Evolutionary conservation across 2,113 vertebrate species (phyloP), one percentile per base, ranked within the genome.

Genomic region (Vulpes ferrilata): DNA sequence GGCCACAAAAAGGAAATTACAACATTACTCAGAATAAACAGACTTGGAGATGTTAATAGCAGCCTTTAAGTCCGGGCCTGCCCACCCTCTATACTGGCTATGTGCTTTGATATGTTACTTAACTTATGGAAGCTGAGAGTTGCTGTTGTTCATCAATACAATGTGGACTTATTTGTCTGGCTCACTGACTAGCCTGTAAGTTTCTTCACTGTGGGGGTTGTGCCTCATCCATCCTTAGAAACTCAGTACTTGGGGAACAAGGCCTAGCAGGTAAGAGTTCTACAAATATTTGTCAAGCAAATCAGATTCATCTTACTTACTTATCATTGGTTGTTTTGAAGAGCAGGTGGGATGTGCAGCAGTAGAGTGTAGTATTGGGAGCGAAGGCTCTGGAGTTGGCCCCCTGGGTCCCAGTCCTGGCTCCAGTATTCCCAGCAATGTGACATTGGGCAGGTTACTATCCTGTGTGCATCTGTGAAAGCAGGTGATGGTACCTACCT

Each of bases 1-100:
- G 81, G 32, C 43, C 69, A 81, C 59, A 48, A 90, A 80, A 84
- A 95, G 82, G 65, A 86, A 94, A 35, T 82, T 38, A 30, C 43
- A 69, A 2, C n/a, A 16, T 89, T 67, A 22, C 78, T 69, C 78
- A 35, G 73, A 91, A 55, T 59, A 92, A 88, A 27, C 62, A 55
- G n/a, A 59, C 43, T 53, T n/a, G 22, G 30, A 65, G 74, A 35
- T 90, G 27, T 51, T 38, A 43, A 27, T 4, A 11, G 43, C 27
- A 82, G 48, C 55, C 67, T 80, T 65, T 71, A 60, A 92, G n/a
- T 30, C 38, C 60, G 13, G 20, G 7, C 64, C 62, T 90, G 5
- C 32, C 55, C 48, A 22, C 65, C 16, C 32, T 53, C 43, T 12
- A 0, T 64, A 30, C n/a, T 2, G 32, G 27, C 87, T 94, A 10